phyloP scores from a whole-genome alignment of 2,888 invertebrate species.

The Diogma glabrata region DNA sequence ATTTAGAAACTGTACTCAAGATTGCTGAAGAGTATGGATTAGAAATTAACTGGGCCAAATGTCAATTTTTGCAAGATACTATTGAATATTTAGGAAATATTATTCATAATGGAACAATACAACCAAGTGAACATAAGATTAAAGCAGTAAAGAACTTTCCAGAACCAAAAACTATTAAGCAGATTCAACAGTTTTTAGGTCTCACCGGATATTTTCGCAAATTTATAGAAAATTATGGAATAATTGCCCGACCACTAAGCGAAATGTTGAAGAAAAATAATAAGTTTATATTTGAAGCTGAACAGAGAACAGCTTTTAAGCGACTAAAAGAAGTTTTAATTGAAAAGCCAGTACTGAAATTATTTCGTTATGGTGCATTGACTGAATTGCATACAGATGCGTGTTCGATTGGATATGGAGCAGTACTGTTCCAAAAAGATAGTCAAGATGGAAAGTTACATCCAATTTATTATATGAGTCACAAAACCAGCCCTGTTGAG shows the following conservation, averaged over 20 bases:
- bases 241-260: background rate
- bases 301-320: background rate
- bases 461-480: background rate
- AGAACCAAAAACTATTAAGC: background rate
- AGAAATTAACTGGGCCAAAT: conserved; percentile 2
- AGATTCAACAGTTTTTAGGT: background rate
- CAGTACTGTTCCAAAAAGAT: background rate
- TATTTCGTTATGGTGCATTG: background rate
- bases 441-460: background rate
- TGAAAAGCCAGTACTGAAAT: background rate
- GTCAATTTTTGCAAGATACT: background rate
- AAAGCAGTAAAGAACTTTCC: conserved; percentile 12
- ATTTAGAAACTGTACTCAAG: background rate
- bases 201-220: conserved; percentile 6
- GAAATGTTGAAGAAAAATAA: background rate
- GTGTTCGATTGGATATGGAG: background rate
- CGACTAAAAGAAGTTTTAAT: background rate
- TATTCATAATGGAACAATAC: background rate
- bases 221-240: background rate
- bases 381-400: background rate
- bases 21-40: background rate
- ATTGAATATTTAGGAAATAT: conserved; percentile 1
- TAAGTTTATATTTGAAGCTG: background rate
- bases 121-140: background rate
- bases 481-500: background rate